Base-by-base conservation (phyloP, 2,888 invertebrate species). In the Limnephilus marmoratus region DNA sequence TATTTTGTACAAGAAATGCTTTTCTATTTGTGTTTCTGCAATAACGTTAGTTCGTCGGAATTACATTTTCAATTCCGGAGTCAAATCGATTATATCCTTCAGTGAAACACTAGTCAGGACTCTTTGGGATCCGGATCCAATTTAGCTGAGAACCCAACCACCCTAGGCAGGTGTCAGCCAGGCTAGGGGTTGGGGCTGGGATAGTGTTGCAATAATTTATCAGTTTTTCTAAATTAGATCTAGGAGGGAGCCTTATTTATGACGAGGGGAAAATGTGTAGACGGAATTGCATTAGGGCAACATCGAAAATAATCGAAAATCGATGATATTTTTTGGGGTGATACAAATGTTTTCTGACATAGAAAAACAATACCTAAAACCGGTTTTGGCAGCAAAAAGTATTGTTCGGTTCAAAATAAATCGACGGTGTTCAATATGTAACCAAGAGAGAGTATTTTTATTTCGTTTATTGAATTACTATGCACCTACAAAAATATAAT, bases 211-310 rank as follows among this genome's bases (percentile, higher is more conserved):
- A 34, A 83, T 34, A 83, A 83, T 34, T 83, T 83, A 83, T 83
- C 31, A 37, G 83, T 83, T 83, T 83, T 83, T 83, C 83, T 83
- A 83, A 83, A 83, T 83, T 83, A 83, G 31, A 83, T 83, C 83
- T 12, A 15, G 83, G 34, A 4, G 83, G 15, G 34, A 83, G 34
- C 24, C 15, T 83, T 83, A 31, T 83, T 83, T 83, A 83, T 31
- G 31, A 37, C 31, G 37, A 29, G 29, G 29, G 83, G 83, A 34
- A 83, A 83, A 18, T 18, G 53, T 68, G 53, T 68, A 68, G 24
- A 34, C 31, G 37, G 15, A 18, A 83, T 83, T 83, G 31, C 83
- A 83, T 18, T 37, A 37, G 34, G 34, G 37, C 31, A 83, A 15
- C 34, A 83, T n/a, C 15, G 83, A 83, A 83, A 83, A 83, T 37